Conservation (phyloP, 1,140 invertebrate genomes). For the Micrasema longulum region DNA sequence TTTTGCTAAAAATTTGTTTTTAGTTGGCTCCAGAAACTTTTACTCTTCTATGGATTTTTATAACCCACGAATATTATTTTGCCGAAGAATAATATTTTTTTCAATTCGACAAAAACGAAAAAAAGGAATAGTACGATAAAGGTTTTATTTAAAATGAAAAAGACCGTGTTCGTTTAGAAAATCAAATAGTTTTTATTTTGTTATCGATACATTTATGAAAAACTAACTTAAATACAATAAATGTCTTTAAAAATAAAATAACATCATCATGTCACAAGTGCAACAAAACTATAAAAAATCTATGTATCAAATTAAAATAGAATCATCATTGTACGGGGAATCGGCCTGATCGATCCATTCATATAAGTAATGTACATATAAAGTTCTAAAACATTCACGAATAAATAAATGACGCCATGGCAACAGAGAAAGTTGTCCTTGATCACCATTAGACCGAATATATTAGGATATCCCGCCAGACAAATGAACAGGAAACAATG, state of each 20-base stretch:
- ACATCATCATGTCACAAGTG: conserved; percentile 42
- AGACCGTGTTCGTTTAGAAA: not conserved
- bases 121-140: too few species aligned
- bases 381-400: conserved; percentile 12
- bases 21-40: too few species aligned
- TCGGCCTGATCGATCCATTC: not conserved
- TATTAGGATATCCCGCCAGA: too few species aligned
- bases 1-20: too few species aligned
- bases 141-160: too few species aligned
- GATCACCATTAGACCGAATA: not conserved
- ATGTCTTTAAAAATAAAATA: conserved; percentile 43
- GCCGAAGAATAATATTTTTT: too few species aligned
- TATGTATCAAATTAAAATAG: conserved; percentile 14
- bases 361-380: not conserved
- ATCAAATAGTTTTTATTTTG: conserved; percentile 31
- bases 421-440: not conserved
- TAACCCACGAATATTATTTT: too few species aligned
- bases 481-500: conserved; percentile 33
- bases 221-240: conserved; percentile 48
- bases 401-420: not conserved
- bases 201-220: conserved; percentile 37
- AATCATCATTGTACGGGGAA: too few species aligned
- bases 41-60: too few species aligned
- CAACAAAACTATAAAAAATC: conserved; percentile 44
- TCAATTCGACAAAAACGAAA: too few species aligned